Conservation (phyloP, 1,140 invertebrate genomes). For the Gonatopus flavifemur region DNA sequence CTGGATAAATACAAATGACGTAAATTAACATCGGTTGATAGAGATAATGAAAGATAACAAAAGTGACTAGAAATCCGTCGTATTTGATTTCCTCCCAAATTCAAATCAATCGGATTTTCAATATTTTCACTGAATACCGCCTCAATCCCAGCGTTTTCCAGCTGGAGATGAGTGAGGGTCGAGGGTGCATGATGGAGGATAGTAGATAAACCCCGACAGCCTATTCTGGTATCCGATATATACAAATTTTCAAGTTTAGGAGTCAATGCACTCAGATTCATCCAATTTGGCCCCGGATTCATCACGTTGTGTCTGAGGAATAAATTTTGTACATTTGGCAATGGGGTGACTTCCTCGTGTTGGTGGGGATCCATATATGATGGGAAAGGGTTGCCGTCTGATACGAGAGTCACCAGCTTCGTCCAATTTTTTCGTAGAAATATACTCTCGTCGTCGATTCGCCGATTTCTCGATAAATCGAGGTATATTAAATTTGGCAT, state of each 20-base stretch:
- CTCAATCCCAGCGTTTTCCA: too few species aligned
- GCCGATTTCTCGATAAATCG: not conserved
- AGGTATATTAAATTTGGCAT: constrained; percentile 9
- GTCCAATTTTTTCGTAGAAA: fast-evolving
- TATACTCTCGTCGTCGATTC: not conserved
- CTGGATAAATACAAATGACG: too few species aligned
- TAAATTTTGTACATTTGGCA: not conserved
- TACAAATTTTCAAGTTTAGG: not conserved
- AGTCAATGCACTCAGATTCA: not conserved
- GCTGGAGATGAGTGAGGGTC: too few species aligned
- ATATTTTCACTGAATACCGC: too few species aligned
- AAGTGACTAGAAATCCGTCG: too few species aligned
- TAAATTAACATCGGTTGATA: too few species aligned
- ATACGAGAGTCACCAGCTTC: not conserved
- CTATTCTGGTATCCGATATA: not conserved
- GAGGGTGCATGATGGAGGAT: too few species aligned
- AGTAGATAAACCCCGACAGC: too few species aligned
- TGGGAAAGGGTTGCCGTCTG: not conserved
- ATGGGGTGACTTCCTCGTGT: fast-evolving
- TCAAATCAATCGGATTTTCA: too few species aligned
- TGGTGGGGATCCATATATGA: constrained; percentile 4
- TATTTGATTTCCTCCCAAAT: too few species aligned
- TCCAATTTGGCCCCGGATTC: fast-evolving
- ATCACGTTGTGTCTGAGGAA: not conserved
- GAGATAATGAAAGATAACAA: too few species aligned